Percentiles rank a stretch among this genome's conserved stretches.
phyloP scores from a whole-genome alignment of 2,888 invertebrate species.

The Sinelater perroti region DNA sequence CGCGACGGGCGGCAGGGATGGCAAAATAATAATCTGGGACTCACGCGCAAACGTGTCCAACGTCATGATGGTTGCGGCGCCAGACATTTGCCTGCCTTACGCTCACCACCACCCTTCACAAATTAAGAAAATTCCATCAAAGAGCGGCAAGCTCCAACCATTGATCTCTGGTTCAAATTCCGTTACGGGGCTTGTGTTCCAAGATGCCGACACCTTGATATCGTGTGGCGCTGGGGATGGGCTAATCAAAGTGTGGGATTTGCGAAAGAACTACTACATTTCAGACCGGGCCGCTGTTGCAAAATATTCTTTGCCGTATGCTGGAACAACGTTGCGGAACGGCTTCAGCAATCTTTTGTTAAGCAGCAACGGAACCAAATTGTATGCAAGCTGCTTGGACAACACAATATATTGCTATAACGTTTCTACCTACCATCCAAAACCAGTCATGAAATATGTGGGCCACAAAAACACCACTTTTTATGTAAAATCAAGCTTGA shows the following conservation, averaged over 20 bases:
- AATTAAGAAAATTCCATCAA: constrained; percentile 62
- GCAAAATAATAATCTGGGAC: constrained; percentile 88
- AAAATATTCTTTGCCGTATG: constrained; percentile 76
- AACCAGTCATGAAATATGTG: constrained; percentile 71
- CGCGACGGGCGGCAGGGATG: constrained; percentile 89
- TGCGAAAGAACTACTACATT: constrained; percentile 79
- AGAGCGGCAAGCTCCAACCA: constrained; percentile 34
- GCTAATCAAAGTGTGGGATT: constrained; percentile 83
- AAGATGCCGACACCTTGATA: constrained; percentile 78
- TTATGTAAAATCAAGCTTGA: constrained; percentile 84
- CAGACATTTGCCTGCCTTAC: constrained; percentile 77
- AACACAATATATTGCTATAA: constrained; percentile 87
- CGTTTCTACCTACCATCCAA: constrained; percentile 71
- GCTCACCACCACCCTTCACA: constrained; percentile 70
- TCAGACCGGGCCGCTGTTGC: constrained; percentile 76
- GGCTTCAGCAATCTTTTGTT: constrained; percentile 83
- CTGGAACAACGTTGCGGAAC: constrained; percentile 73
- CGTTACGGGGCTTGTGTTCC: constrained; percentile 86
- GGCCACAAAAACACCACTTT: constrained; percentile 85
- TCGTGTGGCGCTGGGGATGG: constrained; percentile 91
- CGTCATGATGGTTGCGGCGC: constrained; percentile 59
- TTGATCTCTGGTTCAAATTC: constrained; percentile 69
- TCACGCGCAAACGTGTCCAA: constrained; percentile 62
- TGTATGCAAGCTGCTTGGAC: constrained; percentile 91
- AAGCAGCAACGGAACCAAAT: constrained; percentile 71